A percentile compares a stretch with the other conserved stretches of the same genome.
Conservation (phyloP, 2,888 invertebrate genomes). For the Philopedon plagiatum region DNA sequence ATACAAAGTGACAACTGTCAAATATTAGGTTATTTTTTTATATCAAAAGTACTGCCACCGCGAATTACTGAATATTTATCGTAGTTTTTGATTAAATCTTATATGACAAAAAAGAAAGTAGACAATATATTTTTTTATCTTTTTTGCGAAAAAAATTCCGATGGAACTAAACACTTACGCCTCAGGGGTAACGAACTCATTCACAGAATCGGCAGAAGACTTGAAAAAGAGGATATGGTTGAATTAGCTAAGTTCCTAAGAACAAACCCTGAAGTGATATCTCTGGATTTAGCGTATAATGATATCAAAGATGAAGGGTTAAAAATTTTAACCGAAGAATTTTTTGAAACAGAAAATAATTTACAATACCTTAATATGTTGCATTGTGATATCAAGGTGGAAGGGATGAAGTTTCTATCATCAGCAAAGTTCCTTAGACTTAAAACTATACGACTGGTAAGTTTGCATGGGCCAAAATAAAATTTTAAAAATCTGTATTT, state of each 20-base stretch:
- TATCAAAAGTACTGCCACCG: too few relatives aligned
- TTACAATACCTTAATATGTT: conserved; percentile 72
- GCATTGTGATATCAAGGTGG: conserved; percentile 71
- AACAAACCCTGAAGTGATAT: conserved; percentile 69
- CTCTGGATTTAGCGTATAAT: conserved; percentile 73
- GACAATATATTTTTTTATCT: conserved; percentile 61
- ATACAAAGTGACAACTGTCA: too few relatives aligned
- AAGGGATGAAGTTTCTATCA: conserved; percentile 61
- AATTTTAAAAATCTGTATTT: too few relatives aligned
- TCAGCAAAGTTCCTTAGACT: conserved; percentile 65
- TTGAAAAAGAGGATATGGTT: conserved; percentile 70
- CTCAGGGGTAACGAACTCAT: conserved; percentile 71
- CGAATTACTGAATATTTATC: too few relatives aligned
- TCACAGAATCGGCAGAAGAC: conserved; percentile 67
- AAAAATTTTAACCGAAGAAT: conserved; percentile 67
- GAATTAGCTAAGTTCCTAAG: conserved; percentile 70
- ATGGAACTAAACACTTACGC: conserved; percentile 71
- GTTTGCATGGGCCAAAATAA: too few relatives aligned
- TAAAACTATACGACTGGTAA: conserved; percentile 70
- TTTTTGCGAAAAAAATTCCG: conserved; percentile 71
- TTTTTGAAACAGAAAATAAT: conserved; percentile 69
- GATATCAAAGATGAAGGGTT: conserved; percentile 72
- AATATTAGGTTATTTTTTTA: too few relatives aligned
- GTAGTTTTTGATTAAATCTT: background rate
- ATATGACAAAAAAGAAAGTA: conserved; percentile 42